These are phyloP conservation scores for Luehdorfia chinensis DNA, from an alignment of 1,140 invertebrate species.

Conservation along the genomic window DNA sequence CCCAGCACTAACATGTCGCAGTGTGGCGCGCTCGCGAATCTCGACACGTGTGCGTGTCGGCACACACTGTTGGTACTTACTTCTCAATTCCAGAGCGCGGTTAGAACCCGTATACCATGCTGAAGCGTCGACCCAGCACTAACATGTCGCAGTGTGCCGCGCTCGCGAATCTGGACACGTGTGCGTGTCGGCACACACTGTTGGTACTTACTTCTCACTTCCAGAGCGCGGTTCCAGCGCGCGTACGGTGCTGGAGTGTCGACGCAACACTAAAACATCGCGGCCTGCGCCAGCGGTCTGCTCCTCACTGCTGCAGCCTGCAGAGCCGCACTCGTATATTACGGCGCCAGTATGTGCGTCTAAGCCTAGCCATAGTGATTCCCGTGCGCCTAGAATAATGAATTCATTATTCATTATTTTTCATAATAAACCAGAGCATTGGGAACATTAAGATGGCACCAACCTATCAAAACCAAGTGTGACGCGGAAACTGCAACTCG, in stretches of 20 bases:
- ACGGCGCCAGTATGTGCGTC: slow-evolving; percentile 86
- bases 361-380: slow-evolving; percentile 84
- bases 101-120: slow-evolving; percentile 92
- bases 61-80: too few species aligned
- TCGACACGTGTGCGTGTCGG: too few species aligned
- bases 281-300: slow-evolving; percentile 65
- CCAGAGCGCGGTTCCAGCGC: slow-evolving; percentile 91
- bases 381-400: slow-evolving; percentile 77
- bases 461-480: too few species aligned
- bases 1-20: too few species aligned
- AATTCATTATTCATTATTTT: not conserved
- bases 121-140: slow-evolving; percentile 87
- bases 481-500: too few species aligned
- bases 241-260: slow-evolving; percentile 90
- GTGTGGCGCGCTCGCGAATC: too few species aligned
- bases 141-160: too few species aligned
- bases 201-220: slow-evolving; percentile 84
- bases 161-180: too few species aligned
- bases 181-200: too few species aligned
- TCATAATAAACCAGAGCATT: not conserved
- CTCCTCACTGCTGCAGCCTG: slow-evolving; percentile 79
- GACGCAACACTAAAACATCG: slow-evolving; percentile 87
- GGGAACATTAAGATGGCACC: too few species aligned
- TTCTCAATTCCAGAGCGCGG: slow-evolving; percentile 89
- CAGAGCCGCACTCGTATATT: slow-evolving; percentile 86